Evolutionary conservation across 2,888 invertebrate species (phyloP).

Genomic region (Meteorus cinctellus): DNA sequence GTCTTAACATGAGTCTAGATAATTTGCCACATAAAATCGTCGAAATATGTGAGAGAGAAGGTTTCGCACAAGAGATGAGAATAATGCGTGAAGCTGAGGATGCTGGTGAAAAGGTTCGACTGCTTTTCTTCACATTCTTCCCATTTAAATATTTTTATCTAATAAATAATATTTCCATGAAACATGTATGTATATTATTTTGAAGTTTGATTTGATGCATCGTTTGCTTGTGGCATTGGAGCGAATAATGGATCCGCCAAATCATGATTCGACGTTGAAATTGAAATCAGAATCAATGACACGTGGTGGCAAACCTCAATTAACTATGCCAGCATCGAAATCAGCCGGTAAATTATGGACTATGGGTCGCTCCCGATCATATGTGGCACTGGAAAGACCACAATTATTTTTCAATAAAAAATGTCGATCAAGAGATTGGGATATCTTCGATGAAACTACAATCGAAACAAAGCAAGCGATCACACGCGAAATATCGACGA

Average conservation of each 20-base stretch:
- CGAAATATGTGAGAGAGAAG: constrained; percentile 75
- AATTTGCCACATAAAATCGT: constrained; percentile 76
- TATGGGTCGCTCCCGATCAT: background rate
- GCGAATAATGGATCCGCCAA: constrained; percentile 65
- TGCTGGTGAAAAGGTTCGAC: constrained; percentile 77
- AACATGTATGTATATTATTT: constrained; percentile 18
- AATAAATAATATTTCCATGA: background rate
- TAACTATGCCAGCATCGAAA: background rate
- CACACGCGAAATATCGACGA: background rate
- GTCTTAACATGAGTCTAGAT: constrained; percentile 75
- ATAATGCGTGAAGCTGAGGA: constrained; percentile 75
- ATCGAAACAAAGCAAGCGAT: background rate
- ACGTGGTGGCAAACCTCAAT: background rate
- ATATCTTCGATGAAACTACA: constrained; percentile 10
- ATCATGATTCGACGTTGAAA: background rate
- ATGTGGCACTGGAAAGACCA: background rate
- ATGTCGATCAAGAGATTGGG: constrained; percentile 11
- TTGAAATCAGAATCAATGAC: constrained; percentile 2
- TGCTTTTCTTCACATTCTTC: background rate
- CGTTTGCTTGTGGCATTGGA: constrained; percentile 61
- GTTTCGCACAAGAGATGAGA: constrained; percentile 74
- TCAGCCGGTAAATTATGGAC: background rate
- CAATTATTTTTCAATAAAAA: constrained; percentile 24
- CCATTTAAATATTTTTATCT: constrained; percentile 15
- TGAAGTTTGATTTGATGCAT: constrained; percentile 63